Evolutionary conservation across 1,140 invertebrate genomes (phyloP).

Genomic region (Ylistrum balloti): DNA sequence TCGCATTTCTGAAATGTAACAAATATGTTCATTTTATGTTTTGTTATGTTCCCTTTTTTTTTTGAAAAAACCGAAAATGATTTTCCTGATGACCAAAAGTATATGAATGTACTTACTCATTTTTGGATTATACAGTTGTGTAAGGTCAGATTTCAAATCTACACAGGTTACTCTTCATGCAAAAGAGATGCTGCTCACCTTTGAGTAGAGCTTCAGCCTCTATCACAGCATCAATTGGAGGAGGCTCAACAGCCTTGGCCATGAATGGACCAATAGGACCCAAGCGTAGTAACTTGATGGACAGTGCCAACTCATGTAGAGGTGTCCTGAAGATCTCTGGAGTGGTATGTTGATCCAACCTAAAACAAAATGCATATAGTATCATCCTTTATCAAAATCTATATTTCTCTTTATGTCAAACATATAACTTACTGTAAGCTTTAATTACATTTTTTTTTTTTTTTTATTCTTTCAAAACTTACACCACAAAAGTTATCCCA

Average conservation of each 20-base stretch:
- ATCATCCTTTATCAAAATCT: background rate
- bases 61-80: no score
- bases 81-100: no score
- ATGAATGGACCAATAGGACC: constrained; percentile 83
- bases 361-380: constrained; percentile 67
- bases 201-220: constrained; percentile 83
- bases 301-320: constrained; percentile 89
- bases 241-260: constrained; percentile 84
- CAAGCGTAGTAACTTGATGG: constrained; percentile 83
- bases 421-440: no score
- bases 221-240: constrained; percentile 84
- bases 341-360: constrained; percentile 94
- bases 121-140: no score
- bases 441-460: no score
- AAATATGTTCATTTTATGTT: background rate
- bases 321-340: constrained; percentile 98
- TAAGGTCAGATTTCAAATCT: no score
- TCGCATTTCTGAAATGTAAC: constrained; percentile 81
- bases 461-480: no score
- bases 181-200: constrained; percentile 69
- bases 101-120: no score
- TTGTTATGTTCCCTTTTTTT: no score
- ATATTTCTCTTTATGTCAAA: no score
- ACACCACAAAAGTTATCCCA: no score
- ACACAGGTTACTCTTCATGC: background rate